These are phyloP conservation scores for Harpalus rufipes DNA, from an alignment of 2,888 invertebrate genomes.

Conservation along the genomic window DNA sequence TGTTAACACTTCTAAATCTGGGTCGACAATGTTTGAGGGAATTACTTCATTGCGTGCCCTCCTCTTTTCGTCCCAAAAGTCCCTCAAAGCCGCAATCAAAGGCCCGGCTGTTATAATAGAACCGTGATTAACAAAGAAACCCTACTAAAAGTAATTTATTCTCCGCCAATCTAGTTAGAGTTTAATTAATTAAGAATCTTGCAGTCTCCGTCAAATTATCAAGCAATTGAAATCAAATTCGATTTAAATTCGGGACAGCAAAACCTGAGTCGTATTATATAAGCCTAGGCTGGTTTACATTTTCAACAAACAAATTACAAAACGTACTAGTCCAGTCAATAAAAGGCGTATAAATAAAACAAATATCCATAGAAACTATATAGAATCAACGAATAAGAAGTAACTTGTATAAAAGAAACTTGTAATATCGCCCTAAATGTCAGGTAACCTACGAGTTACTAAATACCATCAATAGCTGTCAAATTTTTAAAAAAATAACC, in stretches of 20 bases:
- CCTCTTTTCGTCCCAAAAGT: background rate
- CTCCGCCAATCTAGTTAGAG: slow-evolving; percentile 52
- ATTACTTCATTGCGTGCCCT: background rate
- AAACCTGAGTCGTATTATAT: background rate
- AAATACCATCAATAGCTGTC: too few species aligned
- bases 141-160: slow-evolving; percentile 60
- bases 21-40: too few species aligned
- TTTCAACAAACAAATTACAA: too few species aligned
- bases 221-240: slow-evolving; percentile 32
- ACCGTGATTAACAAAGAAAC: slow-evolving; percentile 59
- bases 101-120: slow-evolving; percentile 28
- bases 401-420: too few species aligned
- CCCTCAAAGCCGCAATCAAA: slow-evolving; percentile 24
- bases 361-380: too few species aligned
- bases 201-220: slow-evolving; percentile 17
- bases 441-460: too few species aligned
- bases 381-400: too few species aligned
- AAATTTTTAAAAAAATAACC: too few species aligned
- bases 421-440: too few species aligned
- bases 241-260: slow-evolving; percentile 18
- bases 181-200: slow-evolving; percentile 52
- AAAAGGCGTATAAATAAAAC: too few species aligned
- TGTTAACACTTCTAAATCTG: background rate
- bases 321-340: too few species aligned
- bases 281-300: too few species aligned